A percentile compares a stretch with the other conserved stretches of the same genome.
These are phyloP conservation scores for Monochamus saltuarius DNA, from an alignment of 1,140 invertebrate species.

Conservation along the genomic window DNA sequence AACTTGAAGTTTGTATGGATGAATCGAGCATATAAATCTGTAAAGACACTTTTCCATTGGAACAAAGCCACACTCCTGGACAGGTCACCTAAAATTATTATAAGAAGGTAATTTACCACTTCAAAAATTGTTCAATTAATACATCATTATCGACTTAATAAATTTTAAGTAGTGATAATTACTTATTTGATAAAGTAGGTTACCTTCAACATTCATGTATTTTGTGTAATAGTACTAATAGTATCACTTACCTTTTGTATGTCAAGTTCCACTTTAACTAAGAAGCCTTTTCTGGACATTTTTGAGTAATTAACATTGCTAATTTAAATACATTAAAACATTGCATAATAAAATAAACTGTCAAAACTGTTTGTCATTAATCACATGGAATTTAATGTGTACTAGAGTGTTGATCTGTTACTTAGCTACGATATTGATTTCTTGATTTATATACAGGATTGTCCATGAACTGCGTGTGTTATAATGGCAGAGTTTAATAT, in stretches of 20 bases:
- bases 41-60: constrained; percentile 66
- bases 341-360: too few relatives aligned
- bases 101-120: neutral
- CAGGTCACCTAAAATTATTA: constrained; percentile 62
- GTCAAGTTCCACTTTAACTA: constrained; percentile 46
- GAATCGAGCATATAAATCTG: constrained; percentile 62
- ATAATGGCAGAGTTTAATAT: too few relatives aligned
- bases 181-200: neutral
- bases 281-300: constrained; percentile 39
- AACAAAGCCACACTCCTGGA: constrained; percentile 73
- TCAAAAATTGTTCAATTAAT: too few relatives aligned
- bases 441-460: too few relatives aligned
- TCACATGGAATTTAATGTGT: too few relatives aligned
- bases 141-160: neutral
- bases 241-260: constrained; percentile 41
- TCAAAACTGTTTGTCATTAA: too few relatives aligned
- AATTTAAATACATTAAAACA: too few relatives aligned
- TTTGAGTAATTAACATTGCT: neutral
- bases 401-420: too few relatives aligned
- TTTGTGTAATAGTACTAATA: constrained; percentile 3
- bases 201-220: constrained; percentile 2
- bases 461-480: too few relatives aligned
- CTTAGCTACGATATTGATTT: too few relatives aligned
- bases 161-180: neutral
- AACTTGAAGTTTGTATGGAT: constrained; percentile 59